Evolutionary conservation across 1,140 invertebrate species (phyloP).

Genomic region (Venustaconcha ellipsiformis): DNA sequence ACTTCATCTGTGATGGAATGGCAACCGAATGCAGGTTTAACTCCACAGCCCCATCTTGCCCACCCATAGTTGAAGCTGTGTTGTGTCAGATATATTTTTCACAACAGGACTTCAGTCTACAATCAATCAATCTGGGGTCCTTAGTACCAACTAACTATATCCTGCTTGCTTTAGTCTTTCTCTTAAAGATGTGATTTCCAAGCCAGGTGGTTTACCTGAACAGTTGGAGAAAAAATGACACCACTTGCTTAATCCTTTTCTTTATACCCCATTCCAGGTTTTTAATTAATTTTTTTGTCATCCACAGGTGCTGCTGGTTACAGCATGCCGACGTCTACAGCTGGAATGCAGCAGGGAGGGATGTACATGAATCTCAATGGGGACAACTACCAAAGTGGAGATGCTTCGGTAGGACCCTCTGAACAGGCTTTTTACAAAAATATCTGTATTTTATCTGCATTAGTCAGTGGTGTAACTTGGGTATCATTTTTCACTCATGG

Average conservation of each 20-base stretch:
- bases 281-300: slow-evolving; percentile 28
- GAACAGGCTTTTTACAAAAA: slow-evolving; percentile 33
- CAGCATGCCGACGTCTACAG: slow-evolving; percentile 80
- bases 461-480: too few species aligned
- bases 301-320: slow-evolving; percentile 88
- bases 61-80: too few species aligned
- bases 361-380: slow-evolving; percentile 68
- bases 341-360: slow-evolving; percentile 72
- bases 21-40: too few species aligned
- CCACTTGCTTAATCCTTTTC: not conserved
- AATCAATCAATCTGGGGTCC: not conserved
- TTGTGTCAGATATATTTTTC: too few species aligned
- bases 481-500: too few species aligned
- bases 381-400: slow-evolving; percentile 68
- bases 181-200: not conserved
- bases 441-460: too few species aligned
- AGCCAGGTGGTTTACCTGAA: not conserved
- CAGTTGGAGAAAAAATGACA: not conserved
- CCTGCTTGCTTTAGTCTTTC: not conserved
- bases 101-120: too few species aligned
- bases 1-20: too few species aligned
- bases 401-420: slow-evolving; percentile 63
- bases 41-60: too few species aligned
- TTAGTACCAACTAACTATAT: slow-evolving; percentile 19
- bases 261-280: slow-evolving; percentile 2